phyloP scores from a whole-genome alignment of 2,888 invertebrate genomes.

The Hetaerina titia region DNA sequence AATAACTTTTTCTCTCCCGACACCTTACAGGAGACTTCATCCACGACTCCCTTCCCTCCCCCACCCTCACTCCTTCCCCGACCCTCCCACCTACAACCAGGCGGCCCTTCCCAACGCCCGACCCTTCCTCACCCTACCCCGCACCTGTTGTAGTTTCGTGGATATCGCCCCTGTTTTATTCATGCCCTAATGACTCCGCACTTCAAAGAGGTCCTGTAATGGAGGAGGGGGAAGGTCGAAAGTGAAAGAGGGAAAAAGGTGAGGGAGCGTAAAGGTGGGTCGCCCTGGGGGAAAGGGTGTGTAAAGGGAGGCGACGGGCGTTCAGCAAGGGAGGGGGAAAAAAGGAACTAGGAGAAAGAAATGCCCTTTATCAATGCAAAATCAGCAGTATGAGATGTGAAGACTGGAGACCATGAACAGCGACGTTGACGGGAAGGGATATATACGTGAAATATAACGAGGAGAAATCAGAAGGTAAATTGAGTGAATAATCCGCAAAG shows the following conservation, averaged over 20 bases:
- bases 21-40: background rate
- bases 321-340: background rate
- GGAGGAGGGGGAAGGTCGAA: constrained; percentile 7
- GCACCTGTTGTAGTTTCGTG: constrained; percentile 55
- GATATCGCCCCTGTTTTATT: constrained; percentile 57
- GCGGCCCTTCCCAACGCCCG: background rate
- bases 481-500: too few relatives aligned
- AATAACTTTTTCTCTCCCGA: constrained; percentile 9
- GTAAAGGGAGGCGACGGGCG: background rate
- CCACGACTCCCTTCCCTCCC: background rate
- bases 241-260: background rate
- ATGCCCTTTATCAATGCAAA: background rate
- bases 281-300: background rate
- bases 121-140: background rate
- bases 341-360: too few relatives aligned
- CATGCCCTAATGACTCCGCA: constrained; percentile 59
- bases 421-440: too few relatives aligned
- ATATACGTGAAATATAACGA: too few relatives aligned
- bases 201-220: constrained; percentile 65
- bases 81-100: background rate
- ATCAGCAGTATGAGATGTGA: background rate
- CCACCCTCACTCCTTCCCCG: background rate
- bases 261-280: background rate
- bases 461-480: too few relatives aligned
- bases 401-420: background rate